Conservation (phyloP, 1,140 invertebrate genomes). For the Liolophura sinensis region DNA sequence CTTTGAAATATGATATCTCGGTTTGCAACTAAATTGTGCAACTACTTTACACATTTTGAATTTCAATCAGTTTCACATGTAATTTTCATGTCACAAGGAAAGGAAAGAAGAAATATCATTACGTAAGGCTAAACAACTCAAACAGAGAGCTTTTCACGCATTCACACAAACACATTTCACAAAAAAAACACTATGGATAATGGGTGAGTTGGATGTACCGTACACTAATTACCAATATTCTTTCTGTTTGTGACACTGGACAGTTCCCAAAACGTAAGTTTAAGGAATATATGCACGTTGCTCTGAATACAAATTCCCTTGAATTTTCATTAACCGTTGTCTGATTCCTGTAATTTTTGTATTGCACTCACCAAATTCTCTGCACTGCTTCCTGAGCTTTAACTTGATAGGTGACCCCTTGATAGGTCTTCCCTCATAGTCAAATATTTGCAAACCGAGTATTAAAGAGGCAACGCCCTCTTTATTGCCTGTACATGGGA, state of each 20-base stretch:
- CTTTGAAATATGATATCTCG: too few relatives aligned
- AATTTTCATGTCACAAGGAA: too few relatives aligned
- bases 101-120: too few relatives aligned
- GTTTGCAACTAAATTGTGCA: too few relatives aligned
- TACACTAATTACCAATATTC: too few relatives aligned
- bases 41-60: too few relatives aligned
- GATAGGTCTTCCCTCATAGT: slow-evolving; percentile 72
- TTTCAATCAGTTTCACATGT: too few relatives aligned
- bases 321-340: slow-evolving; percentile 2
- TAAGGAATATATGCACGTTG: neutral
- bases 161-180: too few relatives aligned
- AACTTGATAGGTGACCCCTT: slow-evolving; percentile 88
- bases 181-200: neutral
- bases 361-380: slow-evolving; percentile 41
- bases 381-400: slow-evolving; percentile 89
- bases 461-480: slow-evolving; percentile 87
- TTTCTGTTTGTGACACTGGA: too few relatives aligned
- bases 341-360: neutral
- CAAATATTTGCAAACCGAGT: slow-evolving; percentile 83
- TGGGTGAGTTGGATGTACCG: neutral
- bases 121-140: too few relatives aligned
- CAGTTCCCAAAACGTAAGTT: neutral
- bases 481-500: slow-evolving; percentile 87
- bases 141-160: too few relatives aligned
- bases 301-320: slow-evolving; percentile 12